These are phyloP conservation scores for Diabrotica undecimpunctata DNA, from an alignment of 1,140 invertebrate genomes.

Conservation along the genomic window DNA sequence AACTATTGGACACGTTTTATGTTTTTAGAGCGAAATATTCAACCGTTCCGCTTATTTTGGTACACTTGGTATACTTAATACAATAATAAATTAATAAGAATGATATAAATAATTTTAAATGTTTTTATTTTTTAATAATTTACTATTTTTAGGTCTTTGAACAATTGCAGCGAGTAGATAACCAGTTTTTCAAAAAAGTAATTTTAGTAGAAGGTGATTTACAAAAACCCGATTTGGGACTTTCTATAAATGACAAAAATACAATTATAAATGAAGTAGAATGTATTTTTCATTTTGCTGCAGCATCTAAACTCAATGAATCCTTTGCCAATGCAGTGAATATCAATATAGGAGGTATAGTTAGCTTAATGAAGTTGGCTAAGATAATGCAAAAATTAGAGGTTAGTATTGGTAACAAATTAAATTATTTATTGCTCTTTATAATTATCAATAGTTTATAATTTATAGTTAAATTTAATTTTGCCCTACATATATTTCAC, in stretches of 20 bases:
- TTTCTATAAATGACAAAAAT: constrained; percentile 56
- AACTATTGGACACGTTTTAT: too few species aligned
- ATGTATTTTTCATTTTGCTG: constrained; percentile 59
- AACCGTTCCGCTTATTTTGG: too few species aligned
- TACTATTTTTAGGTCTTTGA: constrained; percentile 23
- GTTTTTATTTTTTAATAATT: not conserved
- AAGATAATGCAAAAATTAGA: constrained; percentile 64
- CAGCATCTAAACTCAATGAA: constrained; percentile 68
- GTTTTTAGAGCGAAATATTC: too few species aligned
- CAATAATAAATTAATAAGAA: too few species aligned
- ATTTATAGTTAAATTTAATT: too few species aligned
- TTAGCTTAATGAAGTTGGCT: constrained; percentile 59
- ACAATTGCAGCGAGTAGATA: constrained; percentile 17
- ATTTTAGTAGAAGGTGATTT: constrained; percentile 62
- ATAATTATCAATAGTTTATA: too few species aligned
- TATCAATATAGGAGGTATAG: constrained; percentile 66
- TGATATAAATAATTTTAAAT: too few species aligned
- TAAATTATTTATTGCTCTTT: not conserved
- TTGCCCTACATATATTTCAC: too few species aligned
- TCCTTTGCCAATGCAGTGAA: constrained; percentile 60
- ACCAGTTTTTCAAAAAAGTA: constrained; percentile 49
- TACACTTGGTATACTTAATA: too few species aligned
- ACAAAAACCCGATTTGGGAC: constrained; percentile 56
- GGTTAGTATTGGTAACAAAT: constrained; percentile 38
- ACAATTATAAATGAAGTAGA: constrained; percentile 57